Base-by-base conservation (phyloP, 1,140 invertebrate species). In the Rhizoglyphus robini region DNA sequence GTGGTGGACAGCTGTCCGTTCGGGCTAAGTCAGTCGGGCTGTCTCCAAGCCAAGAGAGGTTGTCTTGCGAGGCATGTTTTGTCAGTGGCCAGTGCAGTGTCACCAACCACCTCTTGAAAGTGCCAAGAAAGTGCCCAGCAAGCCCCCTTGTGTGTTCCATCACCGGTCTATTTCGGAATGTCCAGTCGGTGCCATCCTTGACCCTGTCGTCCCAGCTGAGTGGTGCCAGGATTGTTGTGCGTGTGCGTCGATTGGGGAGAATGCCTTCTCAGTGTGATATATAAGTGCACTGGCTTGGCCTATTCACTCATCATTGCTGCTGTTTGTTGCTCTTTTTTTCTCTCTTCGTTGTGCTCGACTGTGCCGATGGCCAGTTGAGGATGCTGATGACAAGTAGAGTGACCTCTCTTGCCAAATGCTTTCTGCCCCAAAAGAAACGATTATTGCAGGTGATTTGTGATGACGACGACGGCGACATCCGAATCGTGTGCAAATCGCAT, bases 391-490 rank as follows among this genome's bases (percentile, higher is more conserved):
- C 51, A 54, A 54, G 51, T 20, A 54, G 23, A 54, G 51, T 8
- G 51, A 8, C 8, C 8, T 20, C 51, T 54, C 51, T 25, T 23
- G 8, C 51, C 51, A 5, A 27, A 27, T 54, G 23, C 8, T 25
- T 54, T 54, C 51, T 54, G 51, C 20, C 31, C 51, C 31, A 54
- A 54, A 54, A 54, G 51, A 54, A 54, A 15, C 31, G 51, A 54
- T 54, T 20, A 20, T 8, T 5, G 51, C 51, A 54, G 51, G 23
- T 54, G 51, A 54, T 54, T 54, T 25, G 51, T 54, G 51, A 54
- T 54, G 51, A 54, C 51, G 51, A 54, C 51, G 51, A 32, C 51
- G 36, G 36, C 36, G 36, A 41, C 36, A 41, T 41, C 36, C 8
- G 18, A 11, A 18, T 41, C 8, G 8, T 11, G 8, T 11, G 18